Percentiles rank a stretch among this genome's conserved stretches.
These are phyloP conservation scores for Chlorops oryzae DNA, from an alignment of 1,140 invertebrate species.

Conservation along the genomic window DNA sequence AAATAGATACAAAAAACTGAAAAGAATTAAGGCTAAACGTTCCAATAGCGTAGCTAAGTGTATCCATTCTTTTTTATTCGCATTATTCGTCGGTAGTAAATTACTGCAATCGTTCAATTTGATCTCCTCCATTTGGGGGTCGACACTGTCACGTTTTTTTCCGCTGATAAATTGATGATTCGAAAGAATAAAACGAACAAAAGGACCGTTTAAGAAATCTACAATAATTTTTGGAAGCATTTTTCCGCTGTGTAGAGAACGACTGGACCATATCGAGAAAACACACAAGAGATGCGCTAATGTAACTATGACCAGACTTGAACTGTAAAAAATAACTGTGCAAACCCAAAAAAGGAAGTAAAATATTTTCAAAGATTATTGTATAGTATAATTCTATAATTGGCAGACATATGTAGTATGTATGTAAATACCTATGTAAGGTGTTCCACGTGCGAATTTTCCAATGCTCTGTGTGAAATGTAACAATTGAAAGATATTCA, in stretches of 20 bases:
- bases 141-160: neutral
- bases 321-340: constrained; percentile 13
- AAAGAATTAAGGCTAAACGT: constrained; percentile 3
- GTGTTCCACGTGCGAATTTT: constrained; percentile 7
- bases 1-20: constrained; percentile 7
- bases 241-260: constrained; percentile 1
- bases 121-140: constrained; percentile 1
- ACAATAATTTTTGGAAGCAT: neutral
- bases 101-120: constrained; percentile 5
- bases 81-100: neutral
- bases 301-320: constrained; percentile 8
- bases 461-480: constrained; percentile 11
- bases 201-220: neutral
- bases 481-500: constrained; percentile 6
- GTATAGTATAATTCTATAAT: neutral
- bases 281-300: constrained; percentile 3
- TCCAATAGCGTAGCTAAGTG: constrained; percentile 8
- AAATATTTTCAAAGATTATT: neutral
- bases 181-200: neutral
- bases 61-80: constrained; percentile 10
- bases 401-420: neutral
- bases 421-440: constrained; percentile 7
- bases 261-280: constrained; percentile 10
- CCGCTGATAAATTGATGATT: neutral
- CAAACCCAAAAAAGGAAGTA: constrained; percentile 1